phyloP scores from a whole-genome alignment of 2,113 vertebrate genomes.

The Phyllopteryx taeniolatus region DNA sequence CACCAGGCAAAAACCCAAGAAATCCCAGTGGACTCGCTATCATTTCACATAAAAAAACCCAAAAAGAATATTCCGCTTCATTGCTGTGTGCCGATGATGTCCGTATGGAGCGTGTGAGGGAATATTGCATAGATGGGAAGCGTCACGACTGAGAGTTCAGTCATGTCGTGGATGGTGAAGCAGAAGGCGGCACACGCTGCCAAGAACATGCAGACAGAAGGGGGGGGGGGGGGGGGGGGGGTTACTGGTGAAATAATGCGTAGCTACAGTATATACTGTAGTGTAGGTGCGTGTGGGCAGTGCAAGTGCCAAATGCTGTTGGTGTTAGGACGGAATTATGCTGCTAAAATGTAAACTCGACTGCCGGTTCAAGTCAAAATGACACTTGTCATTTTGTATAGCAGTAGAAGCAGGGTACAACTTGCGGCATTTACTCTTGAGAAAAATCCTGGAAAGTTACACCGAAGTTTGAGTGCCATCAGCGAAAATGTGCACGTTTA shows the following conservation, averaged over 20 bases:
- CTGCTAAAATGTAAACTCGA: slow-evolving; percentile 53
- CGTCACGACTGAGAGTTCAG: background rate
- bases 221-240: background rate
- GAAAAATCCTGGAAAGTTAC: background rate
- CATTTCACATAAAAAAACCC: slow-evolving; percentile 26
- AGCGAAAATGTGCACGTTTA: no score
- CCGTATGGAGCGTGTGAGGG: background rate
- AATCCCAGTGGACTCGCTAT: slow-evolving; percentile 37
- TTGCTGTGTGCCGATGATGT: background rate
- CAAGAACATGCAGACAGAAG: slow-evolving; percentile 35
- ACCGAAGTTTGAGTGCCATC: background rate
- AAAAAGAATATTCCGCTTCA: slow-evolving; percentile 33
- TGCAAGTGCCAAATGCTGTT: slow-evolving; percentile 42
- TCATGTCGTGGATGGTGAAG: slow-evolving; percentile 26
- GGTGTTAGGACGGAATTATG: slow-evolving; percentile 48
- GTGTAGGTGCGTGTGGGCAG: slow-evolving; percentile 46
- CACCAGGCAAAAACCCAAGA: slow-evolving; percentile 19
- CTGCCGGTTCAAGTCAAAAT: slow-evolving; percentile 51
- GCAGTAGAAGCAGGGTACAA: slow-evolving; percentile 1
- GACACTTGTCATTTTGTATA: slow-evolving; percentile 42
- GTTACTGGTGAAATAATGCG: slow-evolving; percentile 40
- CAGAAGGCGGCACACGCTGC: slow-evolving; percentile 27
- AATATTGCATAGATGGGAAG: background rate
- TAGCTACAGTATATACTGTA: background rate
- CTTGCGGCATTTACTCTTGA: slow-evolving; percentile 6